These are phyloP conservation scores for Chalcis sispes DNA, from an alignment of 2,888 invertebrate genomes.

Conservation along the genomic window DNA sequence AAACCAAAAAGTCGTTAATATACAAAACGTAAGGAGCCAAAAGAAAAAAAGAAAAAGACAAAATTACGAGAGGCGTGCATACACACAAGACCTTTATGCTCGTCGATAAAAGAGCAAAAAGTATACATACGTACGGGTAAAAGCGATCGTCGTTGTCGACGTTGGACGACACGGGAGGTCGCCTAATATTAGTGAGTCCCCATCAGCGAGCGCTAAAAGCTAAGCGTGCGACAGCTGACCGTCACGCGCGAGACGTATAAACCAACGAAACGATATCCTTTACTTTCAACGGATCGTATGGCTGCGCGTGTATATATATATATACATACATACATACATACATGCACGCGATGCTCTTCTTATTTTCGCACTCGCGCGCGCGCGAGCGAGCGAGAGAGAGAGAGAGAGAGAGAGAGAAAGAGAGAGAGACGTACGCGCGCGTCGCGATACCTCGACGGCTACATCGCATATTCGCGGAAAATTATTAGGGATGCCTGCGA, in stretches of 20 bases:
- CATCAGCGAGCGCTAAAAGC: conserved; percentile 61
- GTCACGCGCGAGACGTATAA: conserved; percentile 59
- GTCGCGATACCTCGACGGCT: conserved; percentile 65
- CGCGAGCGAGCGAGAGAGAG: too few species aligned
- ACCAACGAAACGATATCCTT: conserved; percentile 59
- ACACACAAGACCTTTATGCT: too few species aligned
- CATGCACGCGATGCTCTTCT: too few species aligned
- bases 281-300: conserved; percentile 62
- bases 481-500: conserved; percentile 67
- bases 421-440: conserved; percentile 68
- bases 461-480: conserved; percentile 60
- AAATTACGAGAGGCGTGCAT: not conserved
- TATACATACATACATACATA: too few species aligned
- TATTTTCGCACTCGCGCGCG: not conserved
- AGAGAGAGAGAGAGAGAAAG: too few species aligned
- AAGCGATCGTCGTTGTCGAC: too few species aligned
- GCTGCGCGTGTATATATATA: conserved; percentile 64
- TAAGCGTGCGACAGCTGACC: conserved; percentile 65
- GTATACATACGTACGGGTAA: too few species aligned
- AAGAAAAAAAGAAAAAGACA: not conserved
- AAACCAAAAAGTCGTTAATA: too few species aligned
- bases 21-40: too few species aligned
- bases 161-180: conserved; percentile 52
- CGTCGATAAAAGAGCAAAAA: too few species aligned
- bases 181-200: conserved; percentile 55